Conservation (phyloP, 1,140 invertebrate genomes). For the Oryctes rhinoceros region DNA sequence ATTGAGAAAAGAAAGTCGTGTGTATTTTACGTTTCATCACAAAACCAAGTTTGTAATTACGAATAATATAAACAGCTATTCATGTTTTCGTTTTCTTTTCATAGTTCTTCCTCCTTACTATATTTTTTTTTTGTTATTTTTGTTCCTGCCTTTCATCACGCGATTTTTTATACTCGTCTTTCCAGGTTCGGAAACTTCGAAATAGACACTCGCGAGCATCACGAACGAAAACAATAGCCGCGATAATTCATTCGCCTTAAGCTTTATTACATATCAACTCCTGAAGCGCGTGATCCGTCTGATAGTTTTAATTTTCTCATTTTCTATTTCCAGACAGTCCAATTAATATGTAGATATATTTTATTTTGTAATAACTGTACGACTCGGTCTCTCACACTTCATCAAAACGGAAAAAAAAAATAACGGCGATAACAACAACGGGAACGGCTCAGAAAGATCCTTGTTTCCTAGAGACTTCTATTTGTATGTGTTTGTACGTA, state of each 20-base stretch:
- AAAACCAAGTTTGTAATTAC: constrained; percentile 9
- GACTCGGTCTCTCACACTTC: neutral
- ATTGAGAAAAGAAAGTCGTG: neutral
- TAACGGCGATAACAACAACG: too few relatives aligned
- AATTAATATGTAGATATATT: constrained; percentile 37
- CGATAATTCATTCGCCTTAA: neutral
- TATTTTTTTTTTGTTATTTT: neutral
- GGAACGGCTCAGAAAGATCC: too few relatives aligned
- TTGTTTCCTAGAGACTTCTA: too few relatives aligned
- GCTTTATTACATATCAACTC: constrained; percentile 27
- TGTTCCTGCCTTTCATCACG: constrained; percentile 2
- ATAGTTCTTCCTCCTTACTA: neutral
- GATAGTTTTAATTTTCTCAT: constrained; percentile 35
- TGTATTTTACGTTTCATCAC: neutral
- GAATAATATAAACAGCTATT: constrained; percentile 18
- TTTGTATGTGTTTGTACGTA: too few relatives aligned
- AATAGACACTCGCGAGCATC: constrained; percentile 5
- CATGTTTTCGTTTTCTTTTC: neutral
- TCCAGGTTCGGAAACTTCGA: neutral
- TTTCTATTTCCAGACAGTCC: constrained; percentile 27
- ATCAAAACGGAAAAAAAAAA: too few relatives aligned
- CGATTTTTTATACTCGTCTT: constrained; percentile 1
- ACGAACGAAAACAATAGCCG: constrained; percentile 23
- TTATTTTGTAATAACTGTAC: constrained; percentile 26
- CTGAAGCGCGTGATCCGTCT: constrained; percentile 25